phyloP scores from a whole-genome alignment of 2,888 invertebrate genomes.

The Drosophila melanosoma region DNA sequence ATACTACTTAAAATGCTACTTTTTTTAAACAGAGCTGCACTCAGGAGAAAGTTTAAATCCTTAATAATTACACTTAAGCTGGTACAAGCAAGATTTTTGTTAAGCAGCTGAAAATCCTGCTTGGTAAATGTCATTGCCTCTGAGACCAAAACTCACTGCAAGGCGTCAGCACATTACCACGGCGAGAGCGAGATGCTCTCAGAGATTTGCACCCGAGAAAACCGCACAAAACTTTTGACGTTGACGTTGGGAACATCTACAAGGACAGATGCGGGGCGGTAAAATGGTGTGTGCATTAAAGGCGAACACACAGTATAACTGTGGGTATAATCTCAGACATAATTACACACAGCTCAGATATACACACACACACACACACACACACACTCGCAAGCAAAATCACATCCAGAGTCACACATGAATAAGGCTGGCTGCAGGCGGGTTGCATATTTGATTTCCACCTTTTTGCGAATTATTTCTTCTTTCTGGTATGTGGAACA shows the following conservation, averaged over 20 bases:
- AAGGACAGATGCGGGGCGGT: constrained; percentile 26
- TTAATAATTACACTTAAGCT: constrained; percentile 1
- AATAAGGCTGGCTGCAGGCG: constrained; percentile 47
- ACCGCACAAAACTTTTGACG: constrained; percentile 74
- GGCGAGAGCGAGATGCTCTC: constrained; percentile 35
- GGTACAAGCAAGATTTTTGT: background rate
- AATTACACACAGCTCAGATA: constrained; percentile 67
- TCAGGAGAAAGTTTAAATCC: background rate
- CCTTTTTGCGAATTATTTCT: constrained; percentile 36
- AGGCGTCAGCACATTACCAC: constrained; percentile 58
- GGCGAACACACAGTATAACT: constrained; percentile 54
- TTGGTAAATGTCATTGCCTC: constrained; percentile 36
- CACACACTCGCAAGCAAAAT: background rate
- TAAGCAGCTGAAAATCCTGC: background rate
- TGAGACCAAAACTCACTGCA: constrained; percentile 49
- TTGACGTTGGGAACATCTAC: constrained; percentile 53
- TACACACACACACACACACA: constrained; percentile 13
- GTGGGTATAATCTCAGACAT: constrained; percentile 80
- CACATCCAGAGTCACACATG: constrained; percentile 62
- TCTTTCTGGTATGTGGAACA: constrained; percentile 23
- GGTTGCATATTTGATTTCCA: constrained; percentile 30
- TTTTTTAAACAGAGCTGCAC: background rate
- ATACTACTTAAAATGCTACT: background rate
- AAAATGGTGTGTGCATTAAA: constrained; percentile 37
- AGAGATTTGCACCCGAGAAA: constrained; percentile 54